These are phyloP conservation scores for Lissocephala sabroskyi DNA, from an alignment of 2,888 invertebrate species.

Conservation along the genomic window DNA sequence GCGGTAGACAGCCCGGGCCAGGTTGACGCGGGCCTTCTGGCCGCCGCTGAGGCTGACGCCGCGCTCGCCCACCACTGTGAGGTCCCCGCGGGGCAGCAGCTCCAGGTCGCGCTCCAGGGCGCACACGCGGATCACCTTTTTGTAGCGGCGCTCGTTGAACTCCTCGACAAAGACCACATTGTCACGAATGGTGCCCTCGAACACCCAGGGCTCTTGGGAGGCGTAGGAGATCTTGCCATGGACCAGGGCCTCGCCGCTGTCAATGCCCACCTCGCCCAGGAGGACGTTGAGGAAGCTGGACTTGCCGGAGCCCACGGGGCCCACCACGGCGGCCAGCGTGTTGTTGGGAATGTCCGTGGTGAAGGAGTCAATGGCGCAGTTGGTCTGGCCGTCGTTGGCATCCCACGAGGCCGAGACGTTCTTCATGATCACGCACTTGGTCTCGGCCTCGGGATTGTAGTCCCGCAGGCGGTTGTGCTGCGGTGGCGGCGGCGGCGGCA, in stretches of 20 bases:
- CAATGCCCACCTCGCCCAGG: slow-evolving; percentile 80
- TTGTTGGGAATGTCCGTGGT: slow-evolving; percentile 72
- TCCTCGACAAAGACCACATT: slow-evolving; percentile 91
- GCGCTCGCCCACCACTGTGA: slow-evolving; percentile 77
- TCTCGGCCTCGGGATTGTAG: slow-evolving; percentile 42
- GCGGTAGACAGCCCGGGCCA: slow-evolving; percentile 83
- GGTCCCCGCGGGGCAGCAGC: slow-evolving; percentile 75
- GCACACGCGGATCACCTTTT: slow-evolving; percentile 76
- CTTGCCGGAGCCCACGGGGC: slow-evolving; percentile 84
- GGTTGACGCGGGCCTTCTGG: slow-evolving; percentile 83
- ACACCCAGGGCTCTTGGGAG: slow-evolving; percentile 89
- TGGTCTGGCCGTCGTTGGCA: slow-evolving; percentile 52
- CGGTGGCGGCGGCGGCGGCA: slow-evolving; percentile 27
- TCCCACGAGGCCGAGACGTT: slow-evolving; percentile 75
- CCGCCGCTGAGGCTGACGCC: slow-evolving; percentile 83
- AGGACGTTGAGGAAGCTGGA: slow-evolving; percentile 82
- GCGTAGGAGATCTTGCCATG: slow-evolving; percentile 82
- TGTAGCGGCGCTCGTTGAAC: slow-evolving; percentile 76
- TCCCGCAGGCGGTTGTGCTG: slow-evolving; percentile 30
- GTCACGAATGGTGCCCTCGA: slow-evolving; percentile 86
- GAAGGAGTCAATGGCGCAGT: slow-evolving; percentile 68
- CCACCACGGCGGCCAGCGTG: slow-evolving; percentile 75
- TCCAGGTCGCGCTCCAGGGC: slow-evolving; percentile 78
- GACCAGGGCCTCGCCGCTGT: slow-evolving; percentile 76
- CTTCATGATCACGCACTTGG: slow-evolving; percentile 70